Conservation (phyloP, 2,113 vertebrate genomes). For the Aspidoscelis tigris region DNA sequence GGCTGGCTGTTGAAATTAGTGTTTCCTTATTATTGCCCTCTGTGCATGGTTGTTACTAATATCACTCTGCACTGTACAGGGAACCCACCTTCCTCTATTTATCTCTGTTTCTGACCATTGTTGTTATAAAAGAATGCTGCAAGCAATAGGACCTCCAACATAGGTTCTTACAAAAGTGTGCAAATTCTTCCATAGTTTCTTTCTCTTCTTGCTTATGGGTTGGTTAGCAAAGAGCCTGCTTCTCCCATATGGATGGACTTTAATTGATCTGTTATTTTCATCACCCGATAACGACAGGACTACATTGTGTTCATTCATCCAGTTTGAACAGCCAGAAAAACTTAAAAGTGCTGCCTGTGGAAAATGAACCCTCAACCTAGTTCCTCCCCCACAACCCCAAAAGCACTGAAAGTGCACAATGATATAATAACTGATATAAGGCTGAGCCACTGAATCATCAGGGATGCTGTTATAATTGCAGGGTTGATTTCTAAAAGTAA, state of each 20-base stretch:
- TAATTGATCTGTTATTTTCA: background rate
- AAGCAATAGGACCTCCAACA: no score
- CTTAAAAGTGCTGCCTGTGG: background rate
- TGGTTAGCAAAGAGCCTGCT: background rate
- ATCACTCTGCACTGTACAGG: no score
- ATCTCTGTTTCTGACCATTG: no score
- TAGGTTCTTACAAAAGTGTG: background rate
- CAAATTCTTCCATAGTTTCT: background rate
- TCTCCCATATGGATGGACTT: background rate
- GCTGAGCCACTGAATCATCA: constrained; percentile 25
- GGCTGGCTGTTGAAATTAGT: no score
- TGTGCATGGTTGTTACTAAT: no score
- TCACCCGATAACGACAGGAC: background rate
- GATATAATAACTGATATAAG: constrained; percentile 41
- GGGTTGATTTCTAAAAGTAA: constrained; percentile 56
- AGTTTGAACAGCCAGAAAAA: background rate
- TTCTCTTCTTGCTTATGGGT: background rate
- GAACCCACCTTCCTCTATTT: no score
- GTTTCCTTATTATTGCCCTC: no score
- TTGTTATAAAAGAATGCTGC: background rate
- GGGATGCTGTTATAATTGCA: constrained; percentile 43
- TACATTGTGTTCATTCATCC: constrained; percentile 4
- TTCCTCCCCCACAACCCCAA: constrained; percentile 8
- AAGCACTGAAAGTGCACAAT: constrained; percentile 21
- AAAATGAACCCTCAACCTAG: background rate